These are phyloP conservation scores for Oncorhynchus kisutch DNA, from an alignment of 2,113 vertebrate species.

Conservation along the genomic window DNA sequence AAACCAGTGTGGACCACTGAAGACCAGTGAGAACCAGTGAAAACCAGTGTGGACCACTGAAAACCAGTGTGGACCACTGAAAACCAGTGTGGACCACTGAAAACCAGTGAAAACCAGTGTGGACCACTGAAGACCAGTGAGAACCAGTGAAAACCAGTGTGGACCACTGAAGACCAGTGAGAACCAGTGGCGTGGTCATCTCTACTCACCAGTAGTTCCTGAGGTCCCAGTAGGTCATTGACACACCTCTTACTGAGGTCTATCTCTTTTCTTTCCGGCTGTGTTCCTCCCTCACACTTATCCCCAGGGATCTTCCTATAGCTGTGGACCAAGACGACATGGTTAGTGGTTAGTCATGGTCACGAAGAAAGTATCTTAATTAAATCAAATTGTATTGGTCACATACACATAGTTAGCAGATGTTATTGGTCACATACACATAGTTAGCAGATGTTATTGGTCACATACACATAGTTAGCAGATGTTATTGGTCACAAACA, in stretches of 20 bases:
- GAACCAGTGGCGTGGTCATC: not conserved
- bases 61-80: too few relatives aligned
- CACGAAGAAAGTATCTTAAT: not conserved
- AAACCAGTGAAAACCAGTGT: not conserved
- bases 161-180: not conserved
- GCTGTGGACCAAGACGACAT: slow-evolving; percentile 55
- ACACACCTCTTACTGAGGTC: slow-evolving; percentile 85
- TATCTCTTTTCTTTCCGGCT: slow-evolving; percentile 76
- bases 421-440: too few relatives aligned
- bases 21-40: too few relatives aligned
- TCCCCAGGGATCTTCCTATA: slow-evolving; percentile 95
- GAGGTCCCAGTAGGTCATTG: slow-evolving; percentile 69
- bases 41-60: too few relatives aligned
- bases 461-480: too few relatives aligned
- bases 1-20: too few relatives aligned
- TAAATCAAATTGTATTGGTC: too few relatives aligned
- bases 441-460: too few relatives aligned
- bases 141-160: fast-evolving
- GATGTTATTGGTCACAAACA: too few relatives aligned
- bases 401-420: too few relatives aligned
- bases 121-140: too few relatives aligned
- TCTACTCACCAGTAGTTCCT: slow-evolving; percentile 63
- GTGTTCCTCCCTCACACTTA: slow-evolving; percentile 81
- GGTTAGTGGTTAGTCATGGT: not conserved
- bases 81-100: too few relatives aligned